Percentiles rank a stretch among this genome's conserved stretches.
Evolutionary conservation across 1,140 invertebrate species (phyloP).

Genomic region (Zaprionus ghesquierei): DNA sequence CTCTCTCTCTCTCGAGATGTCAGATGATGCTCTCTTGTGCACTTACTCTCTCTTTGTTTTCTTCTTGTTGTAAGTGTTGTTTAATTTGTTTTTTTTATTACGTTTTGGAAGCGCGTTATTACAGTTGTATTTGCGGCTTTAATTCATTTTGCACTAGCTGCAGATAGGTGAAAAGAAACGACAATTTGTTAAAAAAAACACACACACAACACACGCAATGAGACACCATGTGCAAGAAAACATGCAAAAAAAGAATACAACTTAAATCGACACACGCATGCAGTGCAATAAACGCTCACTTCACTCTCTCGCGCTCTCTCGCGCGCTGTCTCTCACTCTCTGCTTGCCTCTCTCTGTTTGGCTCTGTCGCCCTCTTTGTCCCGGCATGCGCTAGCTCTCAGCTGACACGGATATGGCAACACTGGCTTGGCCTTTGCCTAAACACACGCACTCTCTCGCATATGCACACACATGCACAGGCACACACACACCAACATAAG

Average conservation of each 20-base stretch:
- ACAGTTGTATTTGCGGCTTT: slow-evolving; percentile 17
- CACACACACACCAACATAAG: slow-evolving; percentile 19
- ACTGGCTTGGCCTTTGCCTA: slow-evolving; percentile 41
- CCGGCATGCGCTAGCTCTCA: slow-evolving; percentile 26
- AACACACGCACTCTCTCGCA: background rate
- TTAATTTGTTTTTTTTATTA: slow-evolving; percentile 2
- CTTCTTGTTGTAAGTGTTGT: slow-evolving; percentile 5
- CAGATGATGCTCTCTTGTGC: background rate
- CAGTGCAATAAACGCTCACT: slow-evolving; percentile 2
- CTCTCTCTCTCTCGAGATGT: slow-evolving; percentile 7
- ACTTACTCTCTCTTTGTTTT: slow-evolving; percentile 3
- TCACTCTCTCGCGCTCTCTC: slow-evolving; percentile 1
- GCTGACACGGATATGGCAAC: slow-evolving; percentile 61
- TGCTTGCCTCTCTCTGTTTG: background rate
- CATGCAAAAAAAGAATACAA: slow-evolving; percentile 10
- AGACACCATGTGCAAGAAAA: background rate
- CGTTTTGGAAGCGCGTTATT: slow-evolving; percentile 2
- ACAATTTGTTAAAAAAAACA: slow-evolving; percentile 21
- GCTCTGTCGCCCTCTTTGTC: background rate
- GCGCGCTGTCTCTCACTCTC: background rate
- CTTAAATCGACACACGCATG: slow-evolving; percentile 15
- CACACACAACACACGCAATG: background rate
- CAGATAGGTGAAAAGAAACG: slow-evolving; percentile 17
- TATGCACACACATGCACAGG: slow-evolving; percentile 9
- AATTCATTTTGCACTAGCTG: slow-evolving; percentile 34